phyloP scores from a whole-genome alignment of 2,888 invertebrate species.

The Cotesia congregata region DNA sequence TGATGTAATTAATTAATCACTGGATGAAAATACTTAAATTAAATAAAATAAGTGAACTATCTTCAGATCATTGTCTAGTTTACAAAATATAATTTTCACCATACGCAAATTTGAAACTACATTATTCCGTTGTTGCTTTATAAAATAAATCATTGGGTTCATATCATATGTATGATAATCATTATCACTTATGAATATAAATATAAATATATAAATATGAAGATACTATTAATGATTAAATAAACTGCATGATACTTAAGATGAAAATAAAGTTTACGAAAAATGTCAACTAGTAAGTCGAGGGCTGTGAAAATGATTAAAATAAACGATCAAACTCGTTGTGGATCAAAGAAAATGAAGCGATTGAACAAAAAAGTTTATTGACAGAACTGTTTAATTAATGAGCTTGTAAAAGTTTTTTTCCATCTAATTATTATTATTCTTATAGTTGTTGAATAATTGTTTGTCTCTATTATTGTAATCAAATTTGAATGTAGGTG shows the following conservation, averaged over 20 bases:
- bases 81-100: slow-evolving; percentile 10
- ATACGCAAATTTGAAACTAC: not conserved
- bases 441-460: not conserved
- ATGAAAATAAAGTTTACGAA: slow-evolving; percentile 26
- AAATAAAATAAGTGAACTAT: slow-evolving; percentile 13
- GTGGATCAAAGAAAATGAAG: slow-evolving; percentile 12
- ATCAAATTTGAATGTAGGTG: slow-evolving; percentile 12
- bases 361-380: slow-evolving; percentile 7
- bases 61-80: slow-evolving; percentile 20
- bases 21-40: not conserved
- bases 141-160: slow-evolving; percentile 13
- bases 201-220: not conserved
- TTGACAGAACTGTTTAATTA: too few species aligned
- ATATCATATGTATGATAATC: slow-evolving; percentile 36
- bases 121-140: not conserved
- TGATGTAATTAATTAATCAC: not conserved
- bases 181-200: slow-evolving; percentile 42
- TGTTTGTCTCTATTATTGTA: not conserved
- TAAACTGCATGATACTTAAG: slow-evolving; percentile 47
- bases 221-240: slow-evolving; percentile 8
- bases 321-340: slow-evolving; percentile 28
- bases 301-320: slow-evolving; percentile 51
- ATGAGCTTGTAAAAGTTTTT: not conserved
- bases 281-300: slow-evolving; percentile 42
- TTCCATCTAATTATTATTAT: not conserved